Conservation (phyloP, 2,888 invertebrate species). For the Pilophorus perplexus region DNA sequence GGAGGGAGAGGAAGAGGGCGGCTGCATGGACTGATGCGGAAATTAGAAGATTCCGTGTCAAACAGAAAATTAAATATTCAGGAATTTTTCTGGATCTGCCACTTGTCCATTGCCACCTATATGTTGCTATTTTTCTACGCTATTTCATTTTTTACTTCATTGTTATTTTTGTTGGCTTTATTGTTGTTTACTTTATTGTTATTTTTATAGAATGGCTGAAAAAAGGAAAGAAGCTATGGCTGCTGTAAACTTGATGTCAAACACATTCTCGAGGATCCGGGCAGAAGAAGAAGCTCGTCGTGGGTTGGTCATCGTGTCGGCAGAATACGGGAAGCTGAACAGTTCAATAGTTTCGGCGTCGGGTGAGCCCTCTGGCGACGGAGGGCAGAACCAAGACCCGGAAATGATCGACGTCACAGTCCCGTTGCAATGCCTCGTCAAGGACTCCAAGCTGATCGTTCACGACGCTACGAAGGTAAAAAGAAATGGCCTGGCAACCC, state of each 20-base stretch:
- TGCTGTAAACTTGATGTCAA: constrained; percentile 86
- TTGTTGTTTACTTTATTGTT: too few species aligned
- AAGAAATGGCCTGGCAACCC: too few species aligned
- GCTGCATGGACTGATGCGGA: too few species aligned
- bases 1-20: too few species aligned
- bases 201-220: constrained; percentile 62
- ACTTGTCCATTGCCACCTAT: too few species aligned
- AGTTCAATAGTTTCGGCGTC: constrained; percentile 11
- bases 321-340: constrained; percentile 71
- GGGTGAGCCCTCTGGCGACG: constrained; percentile 14
- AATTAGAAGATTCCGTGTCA: not conserved
- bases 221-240: constrained; percentile 80
- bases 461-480: constrained; percentile 81
- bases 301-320: constrained; percentile 82
- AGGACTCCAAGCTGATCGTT: constrained; percentile 82
- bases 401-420: constrained; percentile 85
- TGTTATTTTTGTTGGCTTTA: too few species aligned
- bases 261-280: constrained; percentile 79
- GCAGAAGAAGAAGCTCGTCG: constrained; percentile 76
- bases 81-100: too few species aligned
- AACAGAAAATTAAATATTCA: not conserved
- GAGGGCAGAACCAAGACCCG: not conserved
- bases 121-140: too few species aligned
- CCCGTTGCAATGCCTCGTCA: constrained; percentile 89
- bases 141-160: too few species aligned